Evolutionary conservation across 2,797 vertebrate species (phyloP), one percentile per base, ranked within the genome.

Genomic region (Somateria mollissima): DNA sequence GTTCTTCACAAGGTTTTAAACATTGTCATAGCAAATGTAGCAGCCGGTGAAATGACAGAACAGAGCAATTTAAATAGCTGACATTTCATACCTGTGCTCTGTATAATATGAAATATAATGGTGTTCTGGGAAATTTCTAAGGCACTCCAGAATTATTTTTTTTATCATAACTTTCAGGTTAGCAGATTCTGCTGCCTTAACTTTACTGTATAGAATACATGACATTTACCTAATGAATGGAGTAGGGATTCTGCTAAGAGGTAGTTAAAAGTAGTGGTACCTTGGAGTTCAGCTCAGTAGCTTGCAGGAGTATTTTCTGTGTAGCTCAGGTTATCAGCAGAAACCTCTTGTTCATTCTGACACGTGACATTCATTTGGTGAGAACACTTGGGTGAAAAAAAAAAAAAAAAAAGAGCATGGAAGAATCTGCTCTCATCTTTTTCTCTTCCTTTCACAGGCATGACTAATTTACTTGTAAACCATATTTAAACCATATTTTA

Each of bases 1-100:
- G 71, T 16, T 94, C 77, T 94, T 89, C 67, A 76, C 80, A 84
- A 95, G n/a, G 62, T 51, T 93, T 95, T 56, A 81, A 93, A 88
- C 56, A 51, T 30, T 62, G 22, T 39, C 85, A 43, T 11, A 73
- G 53, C 30, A 90, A 95, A 74, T 21, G 56, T 61, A 80, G 28
- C 43, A 84, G 62, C 54, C 70, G 78, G 65, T 30, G 27, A 90
- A 93, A 79, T 15, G 36, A 53, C 54, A 89, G 45, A 62, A n/a
- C 37, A 81, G 69, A 87, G 39, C 36, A 69, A 56, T 81, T 94
- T 85, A 89, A 77, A 62, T 20, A 56, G 65, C 58, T 91, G 87
- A 32, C 12, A 58, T 78, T 69, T 90, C 79, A 64, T 73, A 76
- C 22, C 36, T 72, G 49, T 49, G n/a, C 8, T 51, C 56, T 94